Evolutionary conservation across 2,888 invertebrate genomes (phyloP).

Genomic region (Aleiodes leptofemur): DNA sequence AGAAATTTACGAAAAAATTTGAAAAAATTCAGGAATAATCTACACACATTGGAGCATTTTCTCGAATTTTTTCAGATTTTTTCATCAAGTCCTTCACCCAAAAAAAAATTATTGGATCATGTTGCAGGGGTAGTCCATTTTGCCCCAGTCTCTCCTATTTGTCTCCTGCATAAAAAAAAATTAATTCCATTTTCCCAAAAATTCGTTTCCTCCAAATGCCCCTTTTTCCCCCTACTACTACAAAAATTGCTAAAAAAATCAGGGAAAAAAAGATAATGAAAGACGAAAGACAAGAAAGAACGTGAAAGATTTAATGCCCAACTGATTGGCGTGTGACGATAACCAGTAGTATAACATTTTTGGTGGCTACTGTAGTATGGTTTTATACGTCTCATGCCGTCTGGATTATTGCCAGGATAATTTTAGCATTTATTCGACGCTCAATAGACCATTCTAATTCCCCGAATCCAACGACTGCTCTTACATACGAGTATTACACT

Average conservation of each 20-base stretch:
- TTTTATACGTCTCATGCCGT: constrained; percentile 58
- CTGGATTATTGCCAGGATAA: constrained; percentile 67
- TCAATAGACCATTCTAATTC: constrained; percentile 66
- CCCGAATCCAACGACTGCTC: constrained; percentile 55
- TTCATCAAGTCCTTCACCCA: no score
- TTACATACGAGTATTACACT: constrained; percentile 28
- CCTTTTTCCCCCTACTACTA: background rate
- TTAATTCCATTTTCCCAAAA: no score
- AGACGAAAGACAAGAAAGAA: constrained; percentile 25
- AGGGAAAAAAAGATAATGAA: background rate
- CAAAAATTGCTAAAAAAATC: background rate
- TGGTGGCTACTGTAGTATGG: constrained; percentile 36
- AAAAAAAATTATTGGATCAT: no score
- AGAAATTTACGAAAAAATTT: no score
- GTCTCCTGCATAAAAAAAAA: no score
- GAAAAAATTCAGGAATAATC: no score
- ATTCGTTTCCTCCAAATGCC: no score
- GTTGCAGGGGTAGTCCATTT: no score
- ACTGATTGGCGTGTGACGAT: constrained; percentile 50
- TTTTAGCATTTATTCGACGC: constrained; percentile 68
- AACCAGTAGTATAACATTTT: constrained; percentile 43
- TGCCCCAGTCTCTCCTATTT: no score
- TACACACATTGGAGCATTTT: no score
- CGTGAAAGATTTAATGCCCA: constrained; percentile 20
- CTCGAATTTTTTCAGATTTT: no score